Base-by-base conservation (phyloP, 2,888 invertebrate genomes). In the Furcula furcula region DNA sequence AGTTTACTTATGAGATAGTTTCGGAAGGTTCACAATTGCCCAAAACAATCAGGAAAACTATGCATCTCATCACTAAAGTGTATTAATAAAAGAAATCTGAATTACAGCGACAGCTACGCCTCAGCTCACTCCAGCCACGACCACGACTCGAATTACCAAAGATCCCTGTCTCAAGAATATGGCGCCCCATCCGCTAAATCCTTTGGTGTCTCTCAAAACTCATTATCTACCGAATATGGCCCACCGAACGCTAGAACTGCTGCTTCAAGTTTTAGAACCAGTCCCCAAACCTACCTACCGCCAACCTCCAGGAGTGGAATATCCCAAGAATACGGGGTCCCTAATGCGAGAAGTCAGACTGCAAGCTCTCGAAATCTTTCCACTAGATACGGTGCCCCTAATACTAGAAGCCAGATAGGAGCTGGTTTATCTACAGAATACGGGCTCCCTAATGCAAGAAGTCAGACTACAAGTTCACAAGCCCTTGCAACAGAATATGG, bases 71-170 rank as follows among this genome's bases (percentile, higher is more conserved):
- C 11, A 22, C 13, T 21, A n/a, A n/a, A n/a, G n/a, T n/a, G n/a
- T 31, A 16, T 7, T 18, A 1, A n/a, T 27, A 22, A 3, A 16
- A n/a, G 19, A 25, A 29, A n/a, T n/a, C n/a, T n/a, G n/a, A n/a
- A n/a, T n/a, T 75, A 4, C 62, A 84, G 84, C 14, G 74, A 81
- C 15, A 67, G 79, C 16, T 84, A 83, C 37, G 51, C 76, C 30
- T 45, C 73, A 31, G 58, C 68, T 1, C 62, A 69, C 4, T 65
- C 72, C 4, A 51, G 59, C 15, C 63, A 65, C 7, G 54, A 55
- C 15, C 55, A 70, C 13, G 60, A 55, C 28, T 36, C 51, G 5
- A 54, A 52, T 36, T 49, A 55, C 40, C 49, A 58, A 32, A 82
- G 57, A 45, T 55, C 59, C 29, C 42, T 57, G 1, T 66, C 70